Evolutionary conservation across 2,888 invertebrate species (phyloP), one percentile per base, ranked within the genome.

Genomic region (Eupelmus urozonus): DNA sequence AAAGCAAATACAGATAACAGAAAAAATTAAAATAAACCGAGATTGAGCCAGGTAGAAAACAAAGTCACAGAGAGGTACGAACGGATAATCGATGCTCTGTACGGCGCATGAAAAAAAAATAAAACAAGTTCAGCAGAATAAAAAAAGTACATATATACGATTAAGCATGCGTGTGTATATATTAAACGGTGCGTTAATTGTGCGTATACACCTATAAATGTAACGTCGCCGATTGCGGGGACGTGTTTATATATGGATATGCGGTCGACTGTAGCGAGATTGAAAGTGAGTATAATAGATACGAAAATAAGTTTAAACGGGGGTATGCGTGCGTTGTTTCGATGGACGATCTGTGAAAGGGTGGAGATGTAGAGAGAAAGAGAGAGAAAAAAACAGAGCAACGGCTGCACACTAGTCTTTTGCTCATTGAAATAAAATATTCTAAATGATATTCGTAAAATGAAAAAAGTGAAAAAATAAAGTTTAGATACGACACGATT

Each of bases 391-490:
- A 67, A n/a, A n/a, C n/a, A 63, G 66, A 77, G 66, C 59, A 76
- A 71, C 49, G 70, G 70, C 76, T 71, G 63, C 66, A 66, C 77
- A 59, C 42, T 65, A 76, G 76, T 76, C 70, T 59, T 57, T 66
- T 72, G 86, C 85, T 85, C 86, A 85, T 85, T 85, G 83, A 85
- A 86, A 86, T 85, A 73, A 75, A 86, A 86, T 86, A 86, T 86
- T 86, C 86, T 86, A 86, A 86, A 86, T 85, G 83, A 85, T 82
- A 84, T 82, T 85, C 82, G 81, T 83, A 83, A 82, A 70, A 69
- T 20, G 49, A 57, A 69, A 66, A 55, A 67, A 65, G 76, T 49
- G 71, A 65, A 71, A 20, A 75, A 72, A 67, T 63, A 76, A 60
- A 78, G 49, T 74, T 81, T 80, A 77, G 75, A 72, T 78, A 72